Evolutionary conservation across 2,888 invertebrate genomes (phyloP).

Genomic region (Chrysolina americana): DNA sequence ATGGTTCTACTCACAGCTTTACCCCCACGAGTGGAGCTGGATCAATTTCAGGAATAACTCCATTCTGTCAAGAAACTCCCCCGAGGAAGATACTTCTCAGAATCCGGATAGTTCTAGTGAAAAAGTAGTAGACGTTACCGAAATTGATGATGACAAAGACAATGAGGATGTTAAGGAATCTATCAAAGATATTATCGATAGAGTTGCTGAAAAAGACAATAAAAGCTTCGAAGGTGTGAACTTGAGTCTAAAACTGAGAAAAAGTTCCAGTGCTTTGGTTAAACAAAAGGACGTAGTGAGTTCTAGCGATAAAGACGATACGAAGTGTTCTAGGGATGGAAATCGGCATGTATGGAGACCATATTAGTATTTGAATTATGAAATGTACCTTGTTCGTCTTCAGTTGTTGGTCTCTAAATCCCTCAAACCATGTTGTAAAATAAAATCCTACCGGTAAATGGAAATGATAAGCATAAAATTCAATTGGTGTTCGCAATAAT

Average conservation of each 20-base stretch:
- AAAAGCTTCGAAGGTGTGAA: constrained; percentile 63
- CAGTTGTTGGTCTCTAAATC: background rate
- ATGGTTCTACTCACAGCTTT: constrained; percentile 85
- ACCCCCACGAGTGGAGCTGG: constrained; percentile 82
- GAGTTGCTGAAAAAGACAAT: constrained; percentile 40
- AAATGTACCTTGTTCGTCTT: constrained; percentile 15
- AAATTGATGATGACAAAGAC: constrained; percentile 57
- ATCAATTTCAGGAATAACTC: constrained; percentile 70
- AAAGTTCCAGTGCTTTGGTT: constrained; percentile 66
- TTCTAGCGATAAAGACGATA: constrained; percentile 62
- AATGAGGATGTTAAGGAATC: constrained; percentile 42
- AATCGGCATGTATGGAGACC: constrained; percentile 86
- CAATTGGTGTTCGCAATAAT: no score
- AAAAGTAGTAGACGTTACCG: constrained; percentile 60
- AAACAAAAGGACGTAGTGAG: constrained; percentile 69
- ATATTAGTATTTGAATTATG: constrained; percentile 71
- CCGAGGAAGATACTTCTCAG: constrained; percentile 54
- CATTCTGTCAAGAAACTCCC: constrained; percentile 49
- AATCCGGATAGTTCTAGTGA: constrained; percentile 61
- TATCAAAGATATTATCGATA: constrained; percentile 39
- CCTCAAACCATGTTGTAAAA: no score
- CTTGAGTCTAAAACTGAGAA: constrained; percentile 63
- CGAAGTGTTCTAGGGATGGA: constrained; percentile 69
- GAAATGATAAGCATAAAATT: no score
- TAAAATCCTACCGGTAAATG: no score